Base-by-base conservation (phyloP, 2,888 invertebrate genomes). In the Hirtodrosophila confusa region DNA sequence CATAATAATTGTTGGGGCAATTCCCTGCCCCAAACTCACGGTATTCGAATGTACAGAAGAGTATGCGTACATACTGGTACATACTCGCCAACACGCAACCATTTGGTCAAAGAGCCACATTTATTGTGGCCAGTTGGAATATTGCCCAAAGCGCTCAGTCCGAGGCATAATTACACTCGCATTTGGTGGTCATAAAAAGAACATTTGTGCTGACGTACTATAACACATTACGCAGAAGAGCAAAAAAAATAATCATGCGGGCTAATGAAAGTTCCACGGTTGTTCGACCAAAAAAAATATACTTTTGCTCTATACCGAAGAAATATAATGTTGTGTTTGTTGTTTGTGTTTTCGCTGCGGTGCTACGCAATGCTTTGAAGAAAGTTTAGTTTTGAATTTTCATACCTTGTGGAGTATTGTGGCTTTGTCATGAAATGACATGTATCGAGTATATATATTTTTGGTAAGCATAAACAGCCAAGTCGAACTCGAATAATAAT, bases 1-100 rank as follows among this genome's bases (percentile, higher is more conserved):
- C 86, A 86, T 83, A 84, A 86, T 83, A 83, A 83, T 83, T 83
- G 86, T 86, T 86, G 78, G 78, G 77, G 85, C 78, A 78, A 84
- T 86, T 83, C 85, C 60, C 78, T 68, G 73, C 63, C 70, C 74
- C 70, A 69, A 77, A 58, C 70, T 60, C 70, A 56, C 57, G 57
- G 50, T 55, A 57, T 57, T 23, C 62, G 41, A 65, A 69, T 61
- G 65, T 7, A 31, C 53, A 66, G 49, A 48, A 40, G 47, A 50
- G 40, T 37, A 31, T 6, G 6, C 29, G 39, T 17, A 49, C 27
- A 57, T 6, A 54, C 24, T 5, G 4, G 5, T 5, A 27, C 27
- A 27, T 27, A 17, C 17, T 2, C 27, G 69, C 36, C 45, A 56
- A 61, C 73, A 75, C 66, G 73, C 73, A 41, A 74, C 39, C 67